Evolutionary conservation across 2,113 vertebrate species (phyloP), one percentile per base, ranked within the genome.

Genomic region (Centrocercus urophasianus): DNA sequence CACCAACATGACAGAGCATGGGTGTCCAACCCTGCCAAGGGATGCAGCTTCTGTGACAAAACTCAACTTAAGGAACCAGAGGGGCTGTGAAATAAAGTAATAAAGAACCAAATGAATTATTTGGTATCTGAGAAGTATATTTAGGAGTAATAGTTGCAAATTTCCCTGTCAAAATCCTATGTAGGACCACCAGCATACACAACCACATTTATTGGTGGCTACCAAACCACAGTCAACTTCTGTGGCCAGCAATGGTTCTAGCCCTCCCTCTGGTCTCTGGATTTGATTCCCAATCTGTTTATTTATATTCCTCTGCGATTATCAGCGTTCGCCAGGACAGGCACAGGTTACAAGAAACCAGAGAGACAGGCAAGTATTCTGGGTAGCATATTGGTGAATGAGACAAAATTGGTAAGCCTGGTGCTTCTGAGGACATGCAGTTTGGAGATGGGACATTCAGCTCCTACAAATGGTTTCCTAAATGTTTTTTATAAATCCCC

Each of bases 401-500:
- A 74, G 34, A 43, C 6, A 18, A 12, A 54, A 63, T 22, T 13
- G 32, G 17, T 36, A 42, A 74, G 6, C 15, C 18, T 83, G 47
- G 13, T 57, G 15, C 34, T 87, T 70, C 40, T 43, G 10, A 30
- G 45, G 17, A 3, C 0, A 0, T 13, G 9, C 32, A 45, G 3
- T 65, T 93, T 78, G n/a, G 34, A 88, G 27, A 72, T 13, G 80
- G 52, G 42, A 79, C 36, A 13, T 67, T 89, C 60, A 40, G 13
- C 67, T 83, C n/a, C 64, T 83, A 60, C 45, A 89, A 54, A 69
- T 0, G 2, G 93, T 90, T 95, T 96, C 69, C 79, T 72, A 97
- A 94, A 91, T 69, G 3, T 86, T 93, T 95, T 73, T 90, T 95
- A 84, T 42, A 95, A 92, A 47, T 81, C 43, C 30, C 66, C 77